These are phyloP conservation scores for Pocillopora damicornis DNA, from an alignment of 64 coral and sea anemone species.

Conservation along the genomic window DNA sequence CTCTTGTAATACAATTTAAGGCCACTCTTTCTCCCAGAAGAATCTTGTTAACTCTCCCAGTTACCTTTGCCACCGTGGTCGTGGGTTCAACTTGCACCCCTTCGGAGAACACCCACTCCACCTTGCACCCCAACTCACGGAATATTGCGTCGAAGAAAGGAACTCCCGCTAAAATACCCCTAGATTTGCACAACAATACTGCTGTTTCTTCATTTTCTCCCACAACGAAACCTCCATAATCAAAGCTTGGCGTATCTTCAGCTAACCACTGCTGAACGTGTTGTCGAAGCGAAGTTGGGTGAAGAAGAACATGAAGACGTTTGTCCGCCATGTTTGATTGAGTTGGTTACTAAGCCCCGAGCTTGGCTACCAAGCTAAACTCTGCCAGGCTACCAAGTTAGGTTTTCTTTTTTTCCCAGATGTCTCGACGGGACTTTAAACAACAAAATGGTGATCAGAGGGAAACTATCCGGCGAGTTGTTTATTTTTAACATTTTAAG, in stretches of 20 bases:
- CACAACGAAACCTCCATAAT: constrained; percentile 89
- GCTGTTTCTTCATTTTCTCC: constrained; percentile 81
- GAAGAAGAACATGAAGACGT: constrained; percentile 25
- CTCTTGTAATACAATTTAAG: constrained; percentile 86
- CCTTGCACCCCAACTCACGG: constrained; percentile 82
- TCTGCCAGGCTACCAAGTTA: neutral
- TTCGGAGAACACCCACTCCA: constrained; percentile 80
- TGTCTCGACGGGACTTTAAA: constrained; percentile 2
- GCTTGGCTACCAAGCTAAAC: neutral
- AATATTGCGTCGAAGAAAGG: constrained; percentile 95
- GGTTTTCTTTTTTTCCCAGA: constrained; percentile 1
- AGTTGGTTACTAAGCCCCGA: neutral
- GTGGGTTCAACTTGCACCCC: constrained; percentile 57
- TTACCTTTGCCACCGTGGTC: constrained; percentile 71
- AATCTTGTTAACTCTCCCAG: constrained; percentile 82
- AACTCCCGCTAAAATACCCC: constrained; percentile 79
- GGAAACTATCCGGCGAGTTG: neutral
- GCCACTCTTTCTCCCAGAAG: constrained; percentile 92
- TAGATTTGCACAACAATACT: constrained; percentile 89
- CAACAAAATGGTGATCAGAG: constrained; percentile 29
- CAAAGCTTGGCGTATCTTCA: constrained; percentile 91
- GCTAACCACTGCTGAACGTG: constrained; percentile 67
- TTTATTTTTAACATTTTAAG: constrained; percentile 78
- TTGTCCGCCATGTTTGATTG: neutral
- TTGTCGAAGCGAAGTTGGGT: constrained; percentile 36